Conservation (phyloP, 2,888 invertebrate species). For the Xanthia togata region DNA sequence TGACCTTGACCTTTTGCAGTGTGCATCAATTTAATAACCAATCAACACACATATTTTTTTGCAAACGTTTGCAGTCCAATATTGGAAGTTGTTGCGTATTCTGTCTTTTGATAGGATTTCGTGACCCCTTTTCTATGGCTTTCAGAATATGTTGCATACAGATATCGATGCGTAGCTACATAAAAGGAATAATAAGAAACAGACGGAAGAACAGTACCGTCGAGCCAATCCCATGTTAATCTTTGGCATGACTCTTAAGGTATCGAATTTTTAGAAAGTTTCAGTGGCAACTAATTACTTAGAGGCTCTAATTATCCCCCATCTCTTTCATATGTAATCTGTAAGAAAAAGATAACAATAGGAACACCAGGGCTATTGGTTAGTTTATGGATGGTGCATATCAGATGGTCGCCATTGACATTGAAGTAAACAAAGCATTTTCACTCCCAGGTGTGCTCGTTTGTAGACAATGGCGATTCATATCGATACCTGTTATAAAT, state of each 20-base stretch:
- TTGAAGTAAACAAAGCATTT: constrained; percentile 47
- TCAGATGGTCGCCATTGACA: constrained; percentile 35
- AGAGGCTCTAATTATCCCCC: too few relatives aligned
- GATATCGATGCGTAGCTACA: background rate
- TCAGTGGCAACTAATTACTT: background rate
- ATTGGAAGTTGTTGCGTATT: constrained; percentile 10
- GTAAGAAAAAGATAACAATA: constrained; percentile 9
- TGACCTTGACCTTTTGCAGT: constrained; percentile 7
- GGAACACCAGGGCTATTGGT: background rate
- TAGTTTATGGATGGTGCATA: background rate
- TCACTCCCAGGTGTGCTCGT: constrained; percentile 44
- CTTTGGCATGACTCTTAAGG: too few relatives aligned
- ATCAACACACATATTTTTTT: constrained; percentile 25
- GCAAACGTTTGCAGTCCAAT: constrained; percentile 13
- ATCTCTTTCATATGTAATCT: background rate
- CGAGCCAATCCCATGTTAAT: too few relatives aligned
- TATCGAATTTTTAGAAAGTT: background rate
- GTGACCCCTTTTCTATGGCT: background rate
- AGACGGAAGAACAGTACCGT: too few relatives aligned
- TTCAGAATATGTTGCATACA: background rate
- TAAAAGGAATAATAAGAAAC: too few relatives aligned
- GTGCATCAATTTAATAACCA: constrained; percentile 12
- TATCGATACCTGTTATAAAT: constrained; percentile 12
- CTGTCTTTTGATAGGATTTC: background rate
- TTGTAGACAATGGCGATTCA: constrained; percentile 33